These are phyloP conservation scores for Nannobrachium achirus DNA, from an alignment of 2,113 vertebrate genomes.

Conservation along the genomic window DNA sequence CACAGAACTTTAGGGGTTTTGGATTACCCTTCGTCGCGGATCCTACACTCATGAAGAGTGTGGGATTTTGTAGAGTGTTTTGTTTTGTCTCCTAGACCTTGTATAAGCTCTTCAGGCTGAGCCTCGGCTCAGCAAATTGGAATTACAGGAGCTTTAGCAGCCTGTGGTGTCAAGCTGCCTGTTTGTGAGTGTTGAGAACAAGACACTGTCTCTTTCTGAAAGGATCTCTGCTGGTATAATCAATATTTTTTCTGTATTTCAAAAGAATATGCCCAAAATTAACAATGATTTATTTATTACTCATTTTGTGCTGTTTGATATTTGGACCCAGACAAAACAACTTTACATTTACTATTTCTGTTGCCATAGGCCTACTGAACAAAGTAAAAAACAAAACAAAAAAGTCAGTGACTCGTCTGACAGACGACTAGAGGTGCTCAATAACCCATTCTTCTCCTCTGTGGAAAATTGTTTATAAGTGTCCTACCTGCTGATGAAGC, in stretches of 20 bases:
- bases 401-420: too few relatives aligned
- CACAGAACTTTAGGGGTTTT: too few relatives aligned
- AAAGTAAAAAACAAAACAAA: too few relatives aligned
- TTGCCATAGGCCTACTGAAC: too few relatives aligned
- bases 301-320: background rate
- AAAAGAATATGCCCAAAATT: background rate
- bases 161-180: slow-evolving; percentile 20
- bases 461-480: background rate
- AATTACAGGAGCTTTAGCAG: slow-evolving; percentile 62
- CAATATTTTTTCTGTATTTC: background rate
- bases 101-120: slow-evolving; percentile 53
- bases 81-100: slow-evolving; percentile 19
- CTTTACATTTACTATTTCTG: too few relatives aligned
- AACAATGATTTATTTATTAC: background rate
- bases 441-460: background rate
- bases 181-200: background rate
- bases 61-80: background rate
- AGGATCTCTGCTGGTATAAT: background rate
- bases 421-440: too few relatives aligned
- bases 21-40: too few relatives aligned
- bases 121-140: slow-evolving; percentile 51
- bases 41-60: slow-evolving; percentile 20
- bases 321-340: too few relatives aligned
- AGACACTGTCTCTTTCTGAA: slow-evolving; percentile 8
- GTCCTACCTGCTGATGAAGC: slow-evolving; percentile 44